A percentile compares a stretch with the other conserved stretches of the same genome.
Evolutionary conservation across 2,797 vertebrate species (phyloP).

Genomic region (Galaxias olidus): DNA sequence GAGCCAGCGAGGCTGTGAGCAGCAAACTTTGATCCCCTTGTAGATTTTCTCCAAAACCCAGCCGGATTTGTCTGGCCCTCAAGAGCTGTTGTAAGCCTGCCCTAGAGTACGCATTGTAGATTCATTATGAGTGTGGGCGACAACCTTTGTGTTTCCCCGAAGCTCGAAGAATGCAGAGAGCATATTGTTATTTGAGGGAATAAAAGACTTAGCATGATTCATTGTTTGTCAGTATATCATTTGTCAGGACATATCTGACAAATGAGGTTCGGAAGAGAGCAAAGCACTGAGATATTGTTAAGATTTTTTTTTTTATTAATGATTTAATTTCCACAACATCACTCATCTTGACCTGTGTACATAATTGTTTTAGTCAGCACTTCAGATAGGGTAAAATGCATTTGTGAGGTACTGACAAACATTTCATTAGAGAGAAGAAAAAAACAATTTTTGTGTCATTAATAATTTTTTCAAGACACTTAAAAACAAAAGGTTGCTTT

Average conservation of each 20-base stretch:
- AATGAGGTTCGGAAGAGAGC: conserved; percentile 34
- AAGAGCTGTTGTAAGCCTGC: conserved; percentile 73
- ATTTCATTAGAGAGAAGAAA: no score
- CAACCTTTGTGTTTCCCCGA: conserved; percentile 77
- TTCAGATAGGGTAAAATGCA: no score
- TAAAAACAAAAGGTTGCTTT: no score
- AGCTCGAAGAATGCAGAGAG: conserved; percentile 72
- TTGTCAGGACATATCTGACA: conserved; percentile 36
- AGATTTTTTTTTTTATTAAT: conserved; percentile 49
- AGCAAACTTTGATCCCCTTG: conserved; percentile 80
- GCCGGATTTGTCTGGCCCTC: conserved; percentile 77
- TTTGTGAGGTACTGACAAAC: no score
- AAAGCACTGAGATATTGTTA: conserved; percentile 47
- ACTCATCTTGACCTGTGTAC: conserved; percentile 55
- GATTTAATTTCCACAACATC: conserved; percentile 31
- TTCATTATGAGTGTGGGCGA: conserved; percentile 80
- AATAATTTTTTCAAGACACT: no score
- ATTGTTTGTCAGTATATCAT: conserved; percentile 71
- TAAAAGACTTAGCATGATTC: conserved; percentile 71
- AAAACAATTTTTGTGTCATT: no score
- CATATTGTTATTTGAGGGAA: conserved; percentile 78
- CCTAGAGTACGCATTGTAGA: conserved; percentile 75
- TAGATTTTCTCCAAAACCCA: conserved; percentile 79
- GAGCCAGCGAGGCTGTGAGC: conserved; percentile 69
- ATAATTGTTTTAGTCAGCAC: conserved; percentile 37